Conservation (phyloP, 2,113 vertebrate species). For the Siniperca knerii region DNA sequence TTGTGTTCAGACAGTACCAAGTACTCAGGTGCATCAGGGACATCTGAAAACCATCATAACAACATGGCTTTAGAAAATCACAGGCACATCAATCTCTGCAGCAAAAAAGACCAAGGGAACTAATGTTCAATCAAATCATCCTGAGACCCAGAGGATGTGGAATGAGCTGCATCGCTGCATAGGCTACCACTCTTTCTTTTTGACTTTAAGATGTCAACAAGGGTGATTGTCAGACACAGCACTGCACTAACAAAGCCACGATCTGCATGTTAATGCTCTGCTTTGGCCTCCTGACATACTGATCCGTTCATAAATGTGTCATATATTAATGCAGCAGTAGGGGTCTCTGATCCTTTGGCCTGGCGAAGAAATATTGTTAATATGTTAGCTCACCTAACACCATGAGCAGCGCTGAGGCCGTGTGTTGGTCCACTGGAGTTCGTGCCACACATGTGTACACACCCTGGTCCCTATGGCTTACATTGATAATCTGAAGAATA, state of each 20-base stretch:
- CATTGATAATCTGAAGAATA: slow-evolving; percentile 88
- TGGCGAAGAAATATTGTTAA: neutral
- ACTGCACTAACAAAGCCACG: slow-evolving; percentile 24
- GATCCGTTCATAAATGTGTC: slow-evolving; percentile 39
- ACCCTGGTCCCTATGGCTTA: slow-evolving; percentile 89
- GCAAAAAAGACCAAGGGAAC: slow-evolving; percentile 33
- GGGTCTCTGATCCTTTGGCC: slow-evolving; percentile 29
- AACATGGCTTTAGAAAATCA: slow-evolving; percentile 46
- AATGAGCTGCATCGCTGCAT: slow-evolving; percentile 30
- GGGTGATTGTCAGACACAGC: neutral
- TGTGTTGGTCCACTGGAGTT: slow-evolving; percentile 86
- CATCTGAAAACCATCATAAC: slow-evolving; percentile 84
- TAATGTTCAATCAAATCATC: slow-evolving; percentile 43
- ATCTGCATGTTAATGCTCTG: slow-evolving; percentile 26
- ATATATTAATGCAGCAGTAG: slow-evolving; percentile 11
- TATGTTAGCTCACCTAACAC: slow-evolving; percentile 89
- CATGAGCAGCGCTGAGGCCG: slow-evolving; percentile 81
- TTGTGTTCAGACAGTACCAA: slow-evolving; percentile 89
- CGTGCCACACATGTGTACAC: slow-evolving; percentile 88
- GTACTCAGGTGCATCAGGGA: slow-evolving; percentile 90
- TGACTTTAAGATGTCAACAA: slow-evolving; percentile 13
- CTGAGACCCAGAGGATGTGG: slow-evolving; percentile 40
- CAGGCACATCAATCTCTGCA: slow-evolving; percentile 43
- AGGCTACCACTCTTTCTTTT: neutral
- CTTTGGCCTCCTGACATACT: slow-evolving; percentile 48